Percentiles rank a stretch among this genome's conserved stretches.
These are phyloP conservation scores for Macropus fuliginosus DNA, from an alignment of 2,797 vertebrate species.

Conservation along the genomic window DNA sequence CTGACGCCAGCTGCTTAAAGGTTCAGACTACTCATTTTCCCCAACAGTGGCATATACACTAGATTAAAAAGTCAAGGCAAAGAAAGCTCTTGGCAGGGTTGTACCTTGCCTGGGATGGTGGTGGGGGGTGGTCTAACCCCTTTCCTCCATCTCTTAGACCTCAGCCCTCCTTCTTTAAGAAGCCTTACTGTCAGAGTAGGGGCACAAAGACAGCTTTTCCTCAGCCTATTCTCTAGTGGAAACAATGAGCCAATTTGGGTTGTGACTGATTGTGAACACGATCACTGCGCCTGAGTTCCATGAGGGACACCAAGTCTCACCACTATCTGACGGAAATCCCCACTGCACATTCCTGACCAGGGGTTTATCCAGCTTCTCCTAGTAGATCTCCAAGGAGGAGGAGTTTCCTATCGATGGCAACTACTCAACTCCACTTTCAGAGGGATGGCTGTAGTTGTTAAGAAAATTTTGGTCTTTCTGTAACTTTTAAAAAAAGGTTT, in stretches of 20 bases:
- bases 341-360: neutral
- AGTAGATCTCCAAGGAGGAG: neutral
- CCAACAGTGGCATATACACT: neutral
- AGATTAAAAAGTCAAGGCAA: conserved; percentile 25
- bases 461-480: neutral
- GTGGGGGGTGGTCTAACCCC: no score
- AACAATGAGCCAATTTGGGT: conserved; percentile 52
- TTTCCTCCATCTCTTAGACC: neutral
- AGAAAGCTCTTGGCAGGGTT: conserved; percentile 2
- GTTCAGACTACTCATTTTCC: conserved; percentile 5
- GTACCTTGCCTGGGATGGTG: neutral
- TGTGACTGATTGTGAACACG: conserved; percentile 47
- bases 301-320: neutral
- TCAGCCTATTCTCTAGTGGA: conserved; percentile 53
- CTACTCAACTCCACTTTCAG: neutral
- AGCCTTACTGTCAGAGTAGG: neutral
- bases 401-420: neutral
- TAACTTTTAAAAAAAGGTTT: neutral
- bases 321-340: neutral
- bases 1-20: conserved; percentile 47
- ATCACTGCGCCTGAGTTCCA: neutral
- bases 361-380: neutral
- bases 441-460: neutral
- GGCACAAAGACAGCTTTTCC: conserved; percentile 32
- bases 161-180: neutral